Evolutionary conservation across 2,113 vertebrate species (phyloP).

Genomic region (human): DNA sequence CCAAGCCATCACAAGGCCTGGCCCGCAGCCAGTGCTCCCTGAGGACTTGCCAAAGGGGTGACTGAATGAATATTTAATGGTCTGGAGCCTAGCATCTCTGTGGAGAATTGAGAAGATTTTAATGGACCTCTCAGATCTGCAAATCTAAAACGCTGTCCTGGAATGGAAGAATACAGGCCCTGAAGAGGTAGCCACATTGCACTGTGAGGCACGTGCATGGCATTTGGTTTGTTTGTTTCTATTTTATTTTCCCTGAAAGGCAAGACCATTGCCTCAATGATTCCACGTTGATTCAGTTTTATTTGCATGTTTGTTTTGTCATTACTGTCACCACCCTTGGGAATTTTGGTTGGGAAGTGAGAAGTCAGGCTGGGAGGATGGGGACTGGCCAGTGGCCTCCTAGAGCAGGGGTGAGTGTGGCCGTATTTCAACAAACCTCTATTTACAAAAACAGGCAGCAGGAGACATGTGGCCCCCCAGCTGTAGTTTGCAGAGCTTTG

Average conservation of each 20-base stretch:
- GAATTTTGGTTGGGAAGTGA: neutral
- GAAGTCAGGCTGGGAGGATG: neutral
- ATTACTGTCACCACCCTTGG: neutral
- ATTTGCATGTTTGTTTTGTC: neutral
- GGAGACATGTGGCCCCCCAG: neutral
- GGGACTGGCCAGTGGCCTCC: neutral
- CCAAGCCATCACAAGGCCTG: neutral
- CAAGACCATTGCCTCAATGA: neutral
- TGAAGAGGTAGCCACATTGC: neutral
- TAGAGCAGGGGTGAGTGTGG: neutral
- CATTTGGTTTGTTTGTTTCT: neutral
- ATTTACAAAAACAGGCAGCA: neutral
- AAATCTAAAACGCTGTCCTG: neutral
- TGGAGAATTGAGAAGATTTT: constrained; percentile 33
- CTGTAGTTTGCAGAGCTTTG: neutral
- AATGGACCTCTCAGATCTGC: constrained; percentile 12
- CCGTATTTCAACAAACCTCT: neutral
- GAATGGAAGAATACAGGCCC: neutral
- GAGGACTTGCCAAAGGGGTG: neutral
- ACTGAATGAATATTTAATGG: neutral
- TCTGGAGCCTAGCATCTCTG: neutral
- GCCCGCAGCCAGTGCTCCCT: neutral
- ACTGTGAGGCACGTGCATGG: fast-evolving
- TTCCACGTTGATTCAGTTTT: neutral
- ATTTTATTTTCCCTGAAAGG: neutral